These are phyloP conservation scores for Belgica antarctica DNA, from an alignment of 2,888 invertebrate species.

Conservation along the genomic window DNA sequence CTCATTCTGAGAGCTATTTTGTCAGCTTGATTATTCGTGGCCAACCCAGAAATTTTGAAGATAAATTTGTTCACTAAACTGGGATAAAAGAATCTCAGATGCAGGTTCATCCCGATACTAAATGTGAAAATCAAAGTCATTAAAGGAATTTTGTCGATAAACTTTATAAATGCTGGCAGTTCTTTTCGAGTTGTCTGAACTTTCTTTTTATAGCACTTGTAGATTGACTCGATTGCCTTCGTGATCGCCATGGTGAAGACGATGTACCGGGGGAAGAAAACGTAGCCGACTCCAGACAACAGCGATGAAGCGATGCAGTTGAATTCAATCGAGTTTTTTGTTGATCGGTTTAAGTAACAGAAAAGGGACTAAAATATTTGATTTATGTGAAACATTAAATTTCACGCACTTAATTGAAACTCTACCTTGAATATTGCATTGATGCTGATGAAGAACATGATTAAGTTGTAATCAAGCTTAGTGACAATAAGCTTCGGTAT, in stretches of 20 bases:
- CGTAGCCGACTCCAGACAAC: neutral
- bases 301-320: conserved; percentile 24
- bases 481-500: neutral
- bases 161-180: neutral
- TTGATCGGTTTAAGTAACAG: neutral
- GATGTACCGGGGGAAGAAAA: conserved; percentile 23
- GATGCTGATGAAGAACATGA: neutral
- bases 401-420: no score
- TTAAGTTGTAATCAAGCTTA: conserved; percentile 8
- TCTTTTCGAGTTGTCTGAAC: neutral
- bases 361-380: conserved; percentile 28
- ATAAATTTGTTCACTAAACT: neutral
- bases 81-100: conserved; percentile 10
- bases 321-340: neutral
- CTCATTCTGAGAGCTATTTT: neutral
- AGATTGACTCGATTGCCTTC: conserved; percentile 18
- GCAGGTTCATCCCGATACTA: neutral
- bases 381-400: neutral
- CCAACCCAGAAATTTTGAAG: neutral
- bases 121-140: neutral
- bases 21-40: neutral
- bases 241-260: conserved; percentile 37
- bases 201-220: neutral
- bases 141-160: conserved; percentile 4
- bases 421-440: conserved; percentile 33